A percentile compares a stretch with the other conserved stretches of the same genome.
Evolutionary conservation across 2,888 invertebrate genomes (phyloP).

Genomic region (Drosophila koepferae): DNA sequence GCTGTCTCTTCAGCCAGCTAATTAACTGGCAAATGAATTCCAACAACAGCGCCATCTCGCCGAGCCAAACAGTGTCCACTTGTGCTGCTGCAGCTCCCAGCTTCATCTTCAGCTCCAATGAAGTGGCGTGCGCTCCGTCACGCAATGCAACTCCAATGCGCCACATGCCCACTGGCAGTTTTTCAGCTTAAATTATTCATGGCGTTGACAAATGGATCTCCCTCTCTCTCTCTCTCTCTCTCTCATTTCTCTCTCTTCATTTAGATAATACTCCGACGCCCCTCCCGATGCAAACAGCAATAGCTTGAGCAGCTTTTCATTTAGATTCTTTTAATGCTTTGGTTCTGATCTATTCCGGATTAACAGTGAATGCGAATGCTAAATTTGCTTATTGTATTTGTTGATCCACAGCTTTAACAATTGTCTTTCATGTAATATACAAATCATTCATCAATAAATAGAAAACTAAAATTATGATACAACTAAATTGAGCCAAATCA

Average conservation of each 20-base stretch:
- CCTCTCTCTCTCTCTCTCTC: no score
- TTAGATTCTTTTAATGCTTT: constrained; percentile 44
- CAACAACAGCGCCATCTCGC: constrained; percentile 37
- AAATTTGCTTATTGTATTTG: constrained; percentile 31
- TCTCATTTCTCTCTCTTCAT: no score
- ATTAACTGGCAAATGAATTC: constrained; percentile 75
- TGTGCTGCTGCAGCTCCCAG: constrained; percentile 29
- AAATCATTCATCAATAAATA: constrained; percentile 38
- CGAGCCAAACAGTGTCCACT: constrained; percentile 61
- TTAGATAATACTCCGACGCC: background rate
- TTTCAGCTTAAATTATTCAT: constrained; percentile 53
- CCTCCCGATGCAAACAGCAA: background rate
- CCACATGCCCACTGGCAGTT: constrained; percentile 32
- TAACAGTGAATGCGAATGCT: constrained; percentile 32
- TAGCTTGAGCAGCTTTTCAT: constrained; percentile 8
- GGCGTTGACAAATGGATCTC: constrained; percentile 18
- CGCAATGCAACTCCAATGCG: constrained; percentile 26
- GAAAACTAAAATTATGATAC: constrained; percentile 12
- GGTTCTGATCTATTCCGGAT: constrained; percentile 32
- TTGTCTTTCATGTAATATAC: constrained; percentile 49
- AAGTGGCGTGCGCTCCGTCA: constrained; percentile 21
- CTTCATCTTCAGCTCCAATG: constrained; percentile 17
- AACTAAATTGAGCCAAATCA: constrained; percentile 39
- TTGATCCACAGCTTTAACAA: constrained; percentile 63
- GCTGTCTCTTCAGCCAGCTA: constrained; percentile 56